These are phyloP conservation scores for Heterotis niloticus DNA, from an alignment of 2,113 vertebrate genomes.

Conservation along the genomic window DNA sequence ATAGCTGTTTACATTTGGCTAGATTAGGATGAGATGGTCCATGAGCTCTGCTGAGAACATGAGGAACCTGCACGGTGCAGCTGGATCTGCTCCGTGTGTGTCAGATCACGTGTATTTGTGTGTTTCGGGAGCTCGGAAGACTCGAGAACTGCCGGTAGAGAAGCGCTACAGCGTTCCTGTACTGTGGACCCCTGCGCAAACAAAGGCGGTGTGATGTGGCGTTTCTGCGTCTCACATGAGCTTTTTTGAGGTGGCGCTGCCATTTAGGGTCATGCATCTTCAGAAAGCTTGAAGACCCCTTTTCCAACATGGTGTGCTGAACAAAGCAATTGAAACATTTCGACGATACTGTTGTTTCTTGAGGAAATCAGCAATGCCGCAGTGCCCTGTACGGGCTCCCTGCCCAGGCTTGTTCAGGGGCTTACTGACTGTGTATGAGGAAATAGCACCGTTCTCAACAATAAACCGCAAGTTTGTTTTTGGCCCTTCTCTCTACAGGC, in stretches of 20 bases:
- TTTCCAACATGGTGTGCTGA: too few species aligned
- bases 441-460: conserved; percentile 49
- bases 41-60: neutral
- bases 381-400: neutral
- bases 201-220: neutral
- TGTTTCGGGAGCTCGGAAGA: neutral
- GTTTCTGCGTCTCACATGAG: neutral
- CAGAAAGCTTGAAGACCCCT: neutral
- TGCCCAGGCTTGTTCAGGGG: conserved; percentile 45
- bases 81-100: neutral
- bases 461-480: conserved; percentile 51
- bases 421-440: conserved; percentile 49
- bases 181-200: neutral
- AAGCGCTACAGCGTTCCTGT: neutral
- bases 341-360: neutral
- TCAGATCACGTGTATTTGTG: neutral
- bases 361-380: neutral
- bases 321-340: neutral
- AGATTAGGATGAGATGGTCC: conserved; percentile 13
- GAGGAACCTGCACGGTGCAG: neutral
- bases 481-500: conserved; percentile 41
- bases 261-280: neutral
- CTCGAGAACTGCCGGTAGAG: neutral
- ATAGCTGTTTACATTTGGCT: neutral
- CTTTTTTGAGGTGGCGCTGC: neutral